These are phyloP conservation scores for Bhutanitis thaidina DNA, from an alignment of 2,888 invertebrate genomes.

Conservation along the genomic window DNA sequence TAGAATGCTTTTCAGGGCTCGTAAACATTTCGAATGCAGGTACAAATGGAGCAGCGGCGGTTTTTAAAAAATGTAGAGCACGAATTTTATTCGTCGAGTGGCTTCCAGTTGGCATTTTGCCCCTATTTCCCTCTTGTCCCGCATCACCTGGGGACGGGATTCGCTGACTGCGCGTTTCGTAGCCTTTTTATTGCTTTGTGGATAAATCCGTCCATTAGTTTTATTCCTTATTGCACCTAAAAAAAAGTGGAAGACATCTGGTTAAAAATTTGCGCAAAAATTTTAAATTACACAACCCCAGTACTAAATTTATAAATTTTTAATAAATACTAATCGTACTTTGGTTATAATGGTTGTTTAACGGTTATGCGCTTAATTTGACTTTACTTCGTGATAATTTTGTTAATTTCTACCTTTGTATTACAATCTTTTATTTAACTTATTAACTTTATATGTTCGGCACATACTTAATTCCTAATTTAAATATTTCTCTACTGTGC, in stretches of 20 bases:
- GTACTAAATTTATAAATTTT: too few species aligned
- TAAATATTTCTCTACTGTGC: too few species aligned
- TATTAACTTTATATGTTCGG: too few species aligned
- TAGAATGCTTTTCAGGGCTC: slow-evolving; percentile 6
- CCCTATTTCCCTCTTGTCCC: slow-evolving; percentile 1
- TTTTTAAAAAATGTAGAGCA: slow-evolving; percentile 7
- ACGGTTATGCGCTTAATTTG: too few species aligned
- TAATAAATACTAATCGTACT: too few species aligned
- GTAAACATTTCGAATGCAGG: slow-evolving; percentile 9
- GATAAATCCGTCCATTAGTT: slow-evolving; percentile 2
- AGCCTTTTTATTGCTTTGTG: not conserved
- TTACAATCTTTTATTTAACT: too few species aligned
- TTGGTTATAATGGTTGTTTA: too few species aligned
- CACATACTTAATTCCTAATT: too few species aligned
- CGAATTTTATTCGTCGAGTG: not conserved
- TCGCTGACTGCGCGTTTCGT: not conserved
- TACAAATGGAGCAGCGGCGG: not conserved
- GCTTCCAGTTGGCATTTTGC: slow-evolving; percentile 5
- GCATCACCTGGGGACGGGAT: slow-evolving; percentile 1
- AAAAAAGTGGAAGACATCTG: not conserved
- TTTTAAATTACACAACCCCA: too few species aligned
- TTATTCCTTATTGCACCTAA: not conserved
- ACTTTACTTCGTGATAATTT: too few species aligned
- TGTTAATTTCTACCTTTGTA: too few species aligned
- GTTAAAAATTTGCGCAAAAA: not conserved